These are phyloP conservation scores for Pogonocherus hispidulus DNA, from an alignment of 2,888 invertebrate species.

Conservation along the genomic window DNA sequence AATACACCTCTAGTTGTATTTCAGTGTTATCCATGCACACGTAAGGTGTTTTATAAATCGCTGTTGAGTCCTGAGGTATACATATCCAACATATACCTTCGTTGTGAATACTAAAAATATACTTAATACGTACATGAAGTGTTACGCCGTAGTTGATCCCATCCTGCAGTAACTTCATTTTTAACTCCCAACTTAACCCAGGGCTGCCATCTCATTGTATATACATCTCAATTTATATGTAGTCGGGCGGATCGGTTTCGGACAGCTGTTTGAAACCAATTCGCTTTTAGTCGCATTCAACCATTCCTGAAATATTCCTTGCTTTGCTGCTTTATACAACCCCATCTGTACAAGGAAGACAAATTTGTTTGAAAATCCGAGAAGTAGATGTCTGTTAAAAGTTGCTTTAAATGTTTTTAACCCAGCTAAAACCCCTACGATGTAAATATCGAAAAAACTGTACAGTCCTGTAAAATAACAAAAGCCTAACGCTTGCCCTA, in stretches of 20 bases:
- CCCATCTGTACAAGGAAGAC: slow-evolving; percentile 5
- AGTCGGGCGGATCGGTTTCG: slow-evolving; percentile 3
- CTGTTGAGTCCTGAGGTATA: slow-evolving; percentile 54
- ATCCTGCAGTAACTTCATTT: slow-evolving; percentile 39
- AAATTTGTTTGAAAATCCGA: not conserved
- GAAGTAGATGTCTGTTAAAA: not conserved
- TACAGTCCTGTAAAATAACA: slow-evolving; percentile 28
- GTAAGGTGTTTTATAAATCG: slow-evolving; percentile 47
- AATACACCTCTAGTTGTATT: not conserved
- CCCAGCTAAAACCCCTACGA: not conserved
- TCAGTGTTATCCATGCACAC: not conserved
- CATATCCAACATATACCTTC: slow-evolving; percentile 49
- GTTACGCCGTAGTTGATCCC: slow-evolving; percentile 63
- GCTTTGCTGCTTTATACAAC: slow-evolving; percentile 31
- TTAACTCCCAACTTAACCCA: slow-evolving; percentile 44
- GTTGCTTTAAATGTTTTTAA: slow-evolving; percentile 1
- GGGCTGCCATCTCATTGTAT: slow-evolving; percentile 52
- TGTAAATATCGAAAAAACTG: slow-evolving; percentile 11
- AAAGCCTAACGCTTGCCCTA: slow-evolving; percentile 47
- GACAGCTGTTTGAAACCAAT: not conserved
- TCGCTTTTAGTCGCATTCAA: slow-evolving; percentile 20
- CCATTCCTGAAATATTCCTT: slow-evolving; percentile 48
- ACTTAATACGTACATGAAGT: slow-evolving; percentile 64
- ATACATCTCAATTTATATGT: slow-evolving; percentile 20
- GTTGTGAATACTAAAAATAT: slow-evolving; percentile 48